Evolutionary conservation across 2,113 vertebrate species (phyloP), one percentile per base, ranked within the genome.

Genomic region (Numida meleagris): DNA sequence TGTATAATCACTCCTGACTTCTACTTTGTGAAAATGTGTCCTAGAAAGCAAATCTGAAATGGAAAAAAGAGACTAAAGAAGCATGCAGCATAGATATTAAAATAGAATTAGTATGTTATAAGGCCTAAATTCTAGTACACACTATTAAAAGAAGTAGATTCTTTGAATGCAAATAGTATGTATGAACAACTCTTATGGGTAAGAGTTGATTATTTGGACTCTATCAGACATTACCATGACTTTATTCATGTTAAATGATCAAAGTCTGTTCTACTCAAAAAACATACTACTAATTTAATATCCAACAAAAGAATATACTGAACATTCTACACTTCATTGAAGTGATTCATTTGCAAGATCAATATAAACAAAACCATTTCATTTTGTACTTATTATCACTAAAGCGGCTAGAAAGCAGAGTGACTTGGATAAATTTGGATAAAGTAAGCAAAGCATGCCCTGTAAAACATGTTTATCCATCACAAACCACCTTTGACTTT

Each of bases 221-320:
- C 36, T 73, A 40, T 51, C 68, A 57, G 31, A 16, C 9, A 78
- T 24, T 59, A 63, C 12, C 17, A 23, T 19, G 14, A 25, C 61
- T 88, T 86, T 67, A 51, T 20, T 25, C 43, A 53, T 91, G 36
- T 82, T 88, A 96, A 97, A 91, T 62, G 13, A 86, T 23, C 21
- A 62, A 89, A 89, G 6, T 24, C 58, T 82, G 58, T 78, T 94
- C n/a, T 82, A 77, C 4, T 91, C 68, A 76, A 67, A 96, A 92
- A 96, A 94, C 36, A 75, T 0, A 12, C 10, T 59, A 33, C 66
- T 86, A 84, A 81, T 82, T 79, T 93, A 82, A 87, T 89, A 17
- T 29, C 48, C 27, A 79, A 40, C 6, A 66, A 25, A 38, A 95
- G 33, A 86, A 94, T 91, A 45, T 93, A n/a, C 16, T 48, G 50